These are phyloP conservation scores for Lagopus muta DNA, from an alignment of 2,113 vertebrate genomes.

Conservation along the genomic window DNA sequence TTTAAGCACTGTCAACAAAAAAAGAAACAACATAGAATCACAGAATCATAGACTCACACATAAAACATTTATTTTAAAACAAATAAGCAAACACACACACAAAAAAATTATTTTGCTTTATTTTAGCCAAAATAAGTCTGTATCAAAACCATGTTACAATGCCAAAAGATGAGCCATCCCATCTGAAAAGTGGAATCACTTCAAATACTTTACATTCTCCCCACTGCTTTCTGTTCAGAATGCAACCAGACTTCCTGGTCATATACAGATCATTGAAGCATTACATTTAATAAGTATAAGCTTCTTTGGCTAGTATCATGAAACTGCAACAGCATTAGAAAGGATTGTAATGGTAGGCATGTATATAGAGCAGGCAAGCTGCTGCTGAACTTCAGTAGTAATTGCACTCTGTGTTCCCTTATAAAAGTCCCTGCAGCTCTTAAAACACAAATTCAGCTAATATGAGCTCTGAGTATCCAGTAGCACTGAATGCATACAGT, in stretches of 20 bases:
- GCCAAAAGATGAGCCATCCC: not conserved
- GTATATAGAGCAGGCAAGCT: not conserved
- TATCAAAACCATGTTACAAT: not conserved
- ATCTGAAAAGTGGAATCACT: not conserved
- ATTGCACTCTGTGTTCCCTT: not conserved
- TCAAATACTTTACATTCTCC: not conserved
- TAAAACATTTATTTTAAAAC: not conserved
- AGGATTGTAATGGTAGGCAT: not conserved
- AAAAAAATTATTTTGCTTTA: not conserved
- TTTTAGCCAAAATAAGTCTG: not conserved
- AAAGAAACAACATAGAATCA: too few species aligned
- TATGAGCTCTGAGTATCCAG: not conserved
- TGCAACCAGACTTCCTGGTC: not conserved
- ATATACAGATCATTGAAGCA: not conserved
- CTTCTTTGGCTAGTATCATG: rapidly evolving
- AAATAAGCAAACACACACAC: not conserved
- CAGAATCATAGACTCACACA: not conserved
- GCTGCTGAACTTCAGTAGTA: not conserved
- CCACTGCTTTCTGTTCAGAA: not conserved
- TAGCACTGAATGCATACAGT: not conserved
- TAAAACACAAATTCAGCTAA: not conserved
- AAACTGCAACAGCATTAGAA: not conserved
- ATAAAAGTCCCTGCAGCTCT: not conserved
- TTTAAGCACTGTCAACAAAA: not conserved
- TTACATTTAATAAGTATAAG: not conserved